Percentiles rank a stretch among this genome's conserved stretches.
Conservation (phyloP, 1,140 invertebrate genomes). For the Drosophila micromelanica region DNA sequence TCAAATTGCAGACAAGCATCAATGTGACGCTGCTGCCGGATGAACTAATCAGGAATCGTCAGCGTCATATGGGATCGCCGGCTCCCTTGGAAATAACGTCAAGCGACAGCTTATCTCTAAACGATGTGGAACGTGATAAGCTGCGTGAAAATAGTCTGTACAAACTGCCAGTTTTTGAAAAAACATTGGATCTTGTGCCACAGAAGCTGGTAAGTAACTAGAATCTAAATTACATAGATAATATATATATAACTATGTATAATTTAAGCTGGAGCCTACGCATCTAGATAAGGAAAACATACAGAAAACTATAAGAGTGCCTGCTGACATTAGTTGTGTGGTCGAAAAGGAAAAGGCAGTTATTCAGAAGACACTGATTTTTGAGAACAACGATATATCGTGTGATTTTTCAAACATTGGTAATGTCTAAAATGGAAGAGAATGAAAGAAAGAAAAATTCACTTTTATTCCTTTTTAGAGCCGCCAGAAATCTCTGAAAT, state of each 20-base stretch:
- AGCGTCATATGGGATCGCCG: conserved; percentile 5
- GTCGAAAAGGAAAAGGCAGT: conserved; percentile 1
- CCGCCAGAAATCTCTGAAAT: neutral
- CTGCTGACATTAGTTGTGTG: conserved; percentile 3
- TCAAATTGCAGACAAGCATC: conserved; percentile 59
- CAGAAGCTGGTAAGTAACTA: conserved; percentile 14
- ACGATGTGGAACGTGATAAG: conserved; percentile 27
- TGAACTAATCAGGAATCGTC: conserved; percentile 25
- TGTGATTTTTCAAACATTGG: conserved; percentile 36
- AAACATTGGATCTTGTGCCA: conserved; percentile 59
- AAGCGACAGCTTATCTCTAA: conserved; percentile 25
- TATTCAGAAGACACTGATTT: conserved; percentile 33
- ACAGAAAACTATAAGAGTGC: neutral
- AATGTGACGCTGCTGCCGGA: conserved; percentile 60
- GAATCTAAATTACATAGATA: no score
- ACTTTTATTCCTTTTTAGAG: conserved; percentile 4
- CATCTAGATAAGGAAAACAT: conserved; percentile 15
- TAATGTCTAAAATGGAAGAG: neutral
- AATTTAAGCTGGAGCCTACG: conserved; percentile 15
- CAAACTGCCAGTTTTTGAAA: conserved; percentile 33
- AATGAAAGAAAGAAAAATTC: neutral
- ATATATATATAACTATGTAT: neutral
- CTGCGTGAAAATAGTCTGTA: conserved; percentile 26
- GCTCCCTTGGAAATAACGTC: conserved; percentile 1
- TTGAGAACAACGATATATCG: conserved; percentile 30